phyloP scores from a whole-genome alignment of 2,797 vertebrate species.

The Hippopotamyrus pictus region DNA sequence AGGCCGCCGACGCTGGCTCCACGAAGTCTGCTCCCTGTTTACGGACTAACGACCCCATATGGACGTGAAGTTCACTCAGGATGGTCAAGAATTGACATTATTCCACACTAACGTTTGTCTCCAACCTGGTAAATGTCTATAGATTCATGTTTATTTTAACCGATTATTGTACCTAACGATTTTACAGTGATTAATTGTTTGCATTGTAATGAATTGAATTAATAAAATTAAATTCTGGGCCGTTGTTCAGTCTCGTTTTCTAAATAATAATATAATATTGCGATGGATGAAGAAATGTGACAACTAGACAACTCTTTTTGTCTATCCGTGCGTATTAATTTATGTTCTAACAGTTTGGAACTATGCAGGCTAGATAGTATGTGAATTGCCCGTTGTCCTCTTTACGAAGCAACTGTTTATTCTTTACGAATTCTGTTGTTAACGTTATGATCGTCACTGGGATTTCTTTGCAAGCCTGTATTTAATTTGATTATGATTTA shows the following conservation, averaged over 20 bases:
- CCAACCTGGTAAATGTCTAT: neutral
- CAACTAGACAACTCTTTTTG: neutral
- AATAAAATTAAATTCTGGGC: neutral
- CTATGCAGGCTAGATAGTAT: neutral
- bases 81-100: neutral
- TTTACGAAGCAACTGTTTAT: too few species aligned
- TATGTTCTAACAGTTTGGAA: neutral
- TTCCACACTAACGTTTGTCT: neutral
- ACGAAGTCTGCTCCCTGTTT: constrained; percentile 58
- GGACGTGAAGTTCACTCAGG: constrained; percentile 11
- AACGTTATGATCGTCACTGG: neutral
- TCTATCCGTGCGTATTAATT: neutral
- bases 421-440: neutral
- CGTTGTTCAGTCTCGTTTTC: neutral
- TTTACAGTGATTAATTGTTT: neutral
- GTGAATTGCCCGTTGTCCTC: neutral
- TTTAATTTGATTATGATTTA: neutral
- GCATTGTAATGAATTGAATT: neutral
- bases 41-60: constrained; percentile 19
- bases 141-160: neutral
- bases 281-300: neutral
- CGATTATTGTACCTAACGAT: neutral
- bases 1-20: constrained; percentile 54
- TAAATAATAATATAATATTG: neutral
- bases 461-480: neutral